phyloP scores from a whole-genome alignment of 2,888 invertebrate species.

The Pseudeuparius sepicola region DNA sequence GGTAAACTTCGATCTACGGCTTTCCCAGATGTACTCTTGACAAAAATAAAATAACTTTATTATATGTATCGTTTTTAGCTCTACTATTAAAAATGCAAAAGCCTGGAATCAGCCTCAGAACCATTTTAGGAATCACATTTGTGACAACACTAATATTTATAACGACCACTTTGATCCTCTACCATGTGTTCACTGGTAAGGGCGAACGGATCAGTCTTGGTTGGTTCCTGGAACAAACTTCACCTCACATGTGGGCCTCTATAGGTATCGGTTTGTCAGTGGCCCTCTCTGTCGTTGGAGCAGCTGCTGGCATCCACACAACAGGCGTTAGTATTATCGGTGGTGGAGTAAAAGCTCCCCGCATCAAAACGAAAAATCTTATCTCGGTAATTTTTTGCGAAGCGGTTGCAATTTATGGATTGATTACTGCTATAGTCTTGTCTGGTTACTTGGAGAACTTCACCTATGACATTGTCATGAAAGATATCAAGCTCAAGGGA shows the following conservation, averaged over 20 bases:
- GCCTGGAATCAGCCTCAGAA: too few species aligned
- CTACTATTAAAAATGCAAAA: too few species aligned
- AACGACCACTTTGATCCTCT: constrained; percentile 42
- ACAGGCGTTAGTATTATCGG: constrained; percentile 95
- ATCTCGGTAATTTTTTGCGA: constrained; percentile 99
- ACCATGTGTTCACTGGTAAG: constrained; percentile 71
- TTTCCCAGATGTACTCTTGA: too few species aligned
- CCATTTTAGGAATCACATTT: constrained; percentile 38
- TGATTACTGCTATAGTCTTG: constrained; percentile 96
- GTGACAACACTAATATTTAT: constrained; percentile 32
- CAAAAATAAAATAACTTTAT: too few species aligned
- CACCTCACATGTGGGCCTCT: constrained; percentile 95
- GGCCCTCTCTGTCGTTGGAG: constrained; percentile 92
- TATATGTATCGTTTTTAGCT: too few species aligned
- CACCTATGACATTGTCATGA: constrained; percentile 39
- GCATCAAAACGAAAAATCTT: constrained; percentile 98
- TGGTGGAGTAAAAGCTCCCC: constrained; percentile 95
- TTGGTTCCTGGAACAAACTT: constrained; percentile 83
- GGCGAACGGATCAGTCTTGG: constrained; percentile 79
- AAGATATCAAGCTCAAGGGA: constrained; percentile 39
- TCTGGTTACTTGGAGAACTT: constrained; percentile 60
- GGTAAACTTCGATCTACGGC: too few species aligned
- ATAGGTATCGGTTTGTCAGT: constrained; percentile 91
- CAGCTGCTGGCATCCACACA: constrained; percentile 90
- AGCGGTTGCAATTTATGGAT: constrained; percentile 98